A percentile compares a stretch with the other conserved stretches of the same genome.
These are phyloP conservation scores for Alcedo quadribrachys DNA, from an alignment of 2,797 vertebrate species.

Conservation along the genomic window DNA sequence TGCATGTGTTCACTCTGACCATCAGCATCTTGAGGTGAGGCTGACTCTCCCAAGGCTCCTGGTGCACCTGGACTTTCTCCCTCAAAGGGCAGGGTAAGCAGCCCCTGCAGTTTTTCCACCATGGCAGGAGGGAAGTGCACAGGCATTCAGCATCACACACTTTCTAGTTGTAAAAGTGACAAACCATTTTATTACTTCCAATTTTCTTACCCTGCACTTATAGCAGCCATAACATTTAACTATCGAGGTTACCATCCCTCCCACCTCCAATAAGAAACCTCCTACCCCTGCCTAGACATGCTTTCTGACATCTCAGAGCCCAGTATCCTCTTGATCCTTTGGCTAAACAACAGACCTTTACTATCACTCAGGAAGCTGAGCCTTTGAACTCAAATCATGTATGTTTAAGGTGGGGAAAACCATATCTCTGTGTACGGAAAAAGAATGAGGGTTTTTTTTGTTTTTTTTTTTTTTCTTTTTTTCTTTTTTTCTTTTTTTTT, in stretches of 20 bases:
- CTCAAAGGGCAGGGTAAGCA: not conserved
- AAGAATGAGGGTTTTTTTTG: not conserved
- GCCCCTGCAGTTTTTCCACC: not conserved
- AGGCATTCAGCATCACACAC: accelerated
- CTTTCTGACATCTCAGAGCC: constrained; percentile 48
- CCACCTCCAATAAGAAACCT: constrained; percentile 37
- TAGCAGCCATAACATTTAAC: not conserved
- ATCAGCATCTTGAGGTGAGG: accelerated
- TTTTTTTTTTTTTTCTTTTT: not conserved
- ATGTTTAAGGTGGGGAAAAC: constrained; percentile 69
- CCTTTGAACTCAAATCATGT: constrained; percentile 68
- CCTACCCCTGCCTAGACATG: constrained; percentile 35
- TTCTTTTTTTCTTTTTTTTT: accelerated
- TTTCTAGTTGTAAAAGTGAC: not conserved
- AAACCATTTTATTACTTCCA: not conserved
- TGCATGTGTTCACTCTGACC: not conserved
- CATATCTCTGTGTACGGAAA: constrained; percentile 63
- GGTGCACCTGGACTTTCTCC: accelerated
- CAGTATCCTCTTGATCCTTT: constrained; percentile 67
- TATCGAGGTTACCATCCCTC: not conserved
- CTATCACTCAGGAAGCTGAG: constrained; percentile 63
- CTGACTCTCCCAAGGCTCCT: not conserved
- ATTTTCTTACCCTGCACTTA: not conserved
- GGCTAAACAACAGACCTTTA: constrained; percentile 67
- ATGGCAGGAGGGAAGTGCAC: not conserved